Evolutionary conservation across 2,888 invertebrate species (phyloP).

Genomic region (Thalpophila matura): DNA sequence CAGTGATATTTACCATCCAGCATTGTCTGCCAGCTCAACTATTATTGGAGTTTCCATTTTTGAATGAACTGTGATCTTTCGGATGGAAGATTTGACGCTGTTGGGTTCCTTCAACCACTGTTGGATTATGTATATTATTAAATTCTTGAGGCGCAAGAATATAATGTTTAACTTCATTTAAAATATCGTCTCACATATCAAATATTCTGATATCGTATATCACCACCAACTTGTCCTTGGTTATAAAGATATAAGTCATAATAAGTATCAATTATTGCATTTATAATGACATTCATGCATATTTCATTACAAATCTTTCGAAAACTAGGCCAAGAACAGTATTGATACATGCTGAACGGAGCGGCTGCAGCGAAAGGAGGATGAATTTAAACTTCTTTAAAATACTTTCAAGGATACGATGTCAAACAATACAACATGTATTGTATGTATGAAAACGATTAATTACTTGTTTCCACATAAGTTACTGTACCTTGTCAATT

Average conservation of each 20-base stretch:
- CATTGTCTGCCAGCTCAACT: constrained; percentile 82
- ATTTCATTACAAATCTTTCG: constrained; percentile 55
- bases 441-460: constrained; percentile 38
- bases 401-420: constrained; percentile 58
- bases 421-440: constrained; percentile 40
- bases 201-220: constrained; percentile 23
- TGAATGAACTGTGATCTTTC: constrained; percentile 80
- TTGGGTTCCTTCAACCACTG: constrained; percentile 15
- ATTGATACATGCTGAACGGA: constrained; percentile 59
- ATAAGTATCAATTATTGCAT: constrained; percentile 32
- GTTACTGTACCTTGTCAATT: constrained; percentile 26
- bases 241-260: constrained; percentile 13
- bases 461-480: constrained; percentile 27
- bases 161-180: neutral
- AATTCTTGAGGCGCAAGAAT: neutral
- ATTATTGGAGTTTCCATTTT: constrained; percentile 79
- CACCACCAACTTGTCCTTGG: constrained; percentile 1
- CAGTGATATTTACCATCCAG: constrained; percentile 84
- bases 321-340: constrained; percentile 76
- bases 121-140: neutral
- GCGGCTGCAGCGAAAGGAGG: constrained; percentile 69
- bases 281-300: constrained; percentile 41
- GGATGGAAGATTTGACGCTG: constrained; percentile 12
- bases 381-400: constrained; percentile 57
- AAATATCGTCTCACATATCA: neutral